Base-by-base conservation (phyloP, 1,140 invertebrate species). In the Halesus radiatus region DNA sequence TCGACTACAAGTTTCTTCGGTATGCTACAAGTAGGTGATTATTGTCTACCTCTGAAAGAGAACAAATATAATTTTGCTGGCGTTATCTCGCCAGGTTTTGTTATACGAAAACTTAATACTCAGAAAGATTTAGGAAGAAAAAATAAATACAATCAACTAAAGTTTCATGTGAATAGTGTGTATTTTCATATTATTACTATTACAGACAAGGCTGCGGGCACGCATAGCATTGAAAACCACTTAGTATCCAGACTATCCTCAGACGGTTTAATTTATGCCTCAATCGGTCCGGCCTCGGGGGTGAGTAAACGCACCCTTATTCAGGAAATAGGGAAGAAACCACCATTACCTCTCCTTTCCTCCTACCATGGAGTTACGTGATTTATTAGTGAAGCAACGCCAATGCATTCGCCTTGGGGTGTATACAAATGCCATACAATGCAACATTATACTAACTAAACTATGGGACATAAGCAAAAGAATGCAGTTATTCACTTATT, bases 201-300 rank as follows among this genome's bases (percentile, higher is more conserved):
- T 13, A 13, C 10, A 45, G 0, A 1, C 37, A 45, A 45, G 10
- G 10, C 32, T 37, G 0, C 32, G 32, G 8, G 37, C 54, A 74
- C 52, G 50, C 70, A n/a, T 29, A n/a, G 50, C n/a, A 74, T 74
- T 56, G 70, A 54, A 74, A 74, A 56, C 18, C 70, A 74, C 70
- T 74, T 74, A 53, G n/a, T 23, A 74, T 18, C 70, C 70, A 74
- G 53, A 56, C 70, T n/a, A 54, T 74, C 70, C 50, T 74, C 70
- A 74, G 70, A 74, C 70, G 23, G 18, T 74, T 54, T 74, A 74
- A 81, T 81, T 81, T 81, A 81, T 81, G 80, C 75, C 26, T 53
- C 68, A 56, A 74, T 81, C 66, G 52, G 53, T 64, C 18, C 78
- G 66, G 53, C 70, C 70, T 53, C 52, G 26, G 20, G 37, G 72